Conservation (phyloP, 2,888 invertebrate species). For the Phengaris alcon region DNA sequence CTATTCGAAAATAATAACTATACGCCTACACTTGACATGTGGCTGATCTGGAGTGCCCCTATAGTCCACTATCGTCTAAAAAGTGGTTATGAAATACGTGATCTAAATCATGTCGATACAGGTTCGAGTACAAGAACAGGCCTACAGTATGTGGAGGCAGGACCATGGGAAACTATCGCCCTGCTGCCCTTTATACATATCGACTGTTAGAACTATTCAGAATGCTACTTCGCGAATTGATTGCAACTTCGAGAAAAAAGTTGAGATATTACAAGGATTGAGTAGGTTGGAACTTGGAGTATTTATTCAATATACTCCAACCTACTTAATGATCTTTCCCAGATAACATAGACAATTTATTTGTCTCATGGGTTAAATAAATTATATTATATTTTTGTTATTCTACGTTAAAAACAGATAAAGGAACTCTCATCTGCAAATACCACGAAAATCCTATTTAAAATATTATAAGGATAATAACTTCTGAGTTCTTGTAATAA, state of each 20-base stretch:
- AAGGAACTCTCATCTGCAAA: neutral
- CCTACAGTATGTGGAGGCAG: conserved; percentile 60
- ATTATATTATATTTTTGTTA: no score
- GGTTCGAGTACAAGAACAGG: conserved; percentile 68
- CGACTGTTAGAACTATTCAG: conserved; percentile 17
- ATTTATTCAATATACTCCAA: no score
- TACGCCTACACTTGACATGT: conserved; percentile 19
- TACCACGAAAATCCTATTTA: conserved; percentile 1
- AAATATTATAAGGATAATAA: neutral
- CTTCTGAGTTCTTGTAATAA: neutral
- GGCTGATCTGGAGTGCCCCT: conserved; percentile 21
- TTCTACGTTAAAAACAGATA: neutral
- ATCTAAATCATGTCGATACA: conserved; percentile 49
- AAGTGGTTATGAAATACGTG: conserved; percentile 41
- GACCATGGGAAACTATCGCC: conserved; percentile 67
- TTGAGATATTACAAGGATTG: neutral
- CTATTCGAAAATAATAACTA: conserved; percentile 11
- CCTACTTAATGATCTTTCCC: no score
- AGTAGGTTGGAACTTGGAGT: neutral
- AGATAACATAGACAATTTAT: neutral
- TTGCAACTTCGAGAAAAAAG: neutral
- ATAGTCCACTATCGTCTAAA: conserved; percentile 24
- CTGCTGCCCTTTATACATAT: conserved; percentile 58
- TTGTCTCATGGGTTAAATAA: neutral
- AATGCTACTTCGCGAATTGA: neutral